Conservation (phyloP, 2,797 vertebrate species). For the Melanotaenia parkinsoni region DNA sequence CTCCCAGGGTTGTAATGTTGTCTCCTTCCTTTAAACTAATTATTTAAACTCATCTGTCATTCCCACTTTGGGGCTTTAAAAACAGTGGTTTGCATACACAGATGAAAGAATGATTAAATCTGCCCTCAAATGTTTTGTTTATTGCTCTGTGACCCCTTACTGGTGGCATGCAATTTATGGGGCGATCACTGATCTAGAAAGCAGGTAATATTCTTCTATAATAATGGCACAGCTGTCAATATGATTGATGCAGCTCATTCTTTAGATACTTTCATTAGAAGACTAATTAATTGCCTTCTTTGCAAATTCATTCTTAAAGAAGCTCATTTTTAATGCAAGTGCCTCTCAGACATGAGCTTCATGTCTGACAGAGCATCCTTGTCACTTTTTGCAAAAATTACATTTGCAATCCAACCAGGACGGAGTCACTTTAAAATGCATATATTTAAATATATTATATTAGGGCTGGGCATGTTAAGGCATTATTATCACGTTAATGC, state of each 20-base stretch:
- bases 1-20: background rate
- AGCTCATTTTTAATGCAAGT: background rate
- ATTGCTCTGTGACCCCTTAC: background rate
- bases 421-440: background rate
- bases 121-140: constrained; percentile 8
- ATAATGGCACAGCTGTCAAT: constrained; percentile 1
- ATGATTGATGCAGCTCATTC: constrained; percentile 6
- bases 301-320: background rate
- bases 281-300: constrained; percentile 6
- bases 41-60: background rate
- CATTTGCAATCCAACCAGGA: background rate
- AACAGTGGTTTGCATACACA: background rate
- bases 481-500: too few relatives aligned
- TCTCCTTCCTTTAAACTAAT: background rate
- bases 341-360: background rate
- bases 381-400: background rate
- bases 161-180: background rate
- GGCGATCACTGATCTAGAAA: background rate
- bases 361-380: background rate
- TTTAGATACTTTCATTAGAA: constrained; percentile 1
- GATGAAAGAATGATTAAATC: constrained; percentile 3
- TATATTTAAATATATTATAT: background rate
- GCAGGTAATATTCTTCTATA: constrained; percentile 5
- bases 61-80: background rate
- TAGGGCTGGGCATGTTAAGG: too few relatives aligned